Conservation (phyloP, 1,140 invertebrate species). For the Pseudomyrmex pallidus region DNA sequence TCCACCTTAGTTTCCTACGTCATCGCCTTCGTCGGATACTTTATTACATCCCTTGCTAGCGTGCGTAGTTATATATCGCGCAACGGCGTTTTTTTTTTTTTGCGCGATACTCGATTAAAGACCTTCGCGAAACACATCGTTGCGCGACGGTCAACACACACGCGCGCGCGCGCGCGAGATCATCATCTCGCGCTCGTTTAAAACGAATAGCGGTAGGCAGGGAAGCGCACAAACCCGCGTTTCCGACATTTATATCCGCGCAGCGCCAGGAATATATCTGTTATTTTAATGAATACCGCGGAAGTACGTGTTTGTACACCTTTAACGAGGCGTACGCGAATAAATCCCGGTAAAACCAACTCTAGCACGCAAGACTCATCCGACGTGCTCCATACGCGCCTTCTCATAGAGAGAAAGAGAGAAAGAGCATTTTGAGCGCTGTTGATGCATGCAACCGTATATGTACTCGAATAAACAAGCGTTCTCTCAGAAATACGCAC, state of each 20-base stretch:
- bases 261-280: slow-evolving; percentile 26
- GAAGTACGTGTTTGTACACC: slow-evolving; percentile 54
- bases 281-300: slow-evolving; percentile 50
- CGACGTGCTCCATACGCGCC: neutral
- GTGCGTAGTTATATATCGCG: slow-evolving; percentile 28
- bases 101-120: slow-evolving; percentile 53
- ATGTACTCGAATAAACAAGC: slow-evolving; percentile 5
- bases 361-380: slow-evolving; percentile 47
- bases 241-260: slow-evolving; percentile 37
- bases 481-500: neutral
- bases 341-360: slow-evolving; percentile 53
- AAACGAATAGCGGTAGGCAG: slow-evolving; percentile 22
- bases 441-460: neutral
- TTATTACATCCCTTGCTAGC: slow-evolving; percentile 38
- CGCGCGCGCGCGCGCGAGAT: neutral
- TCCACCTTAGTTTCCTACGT: slow-evolving; percentile 25
- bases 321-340: slow-evolving; percentile 54
- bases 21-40: slow-evolving; percentile 54
- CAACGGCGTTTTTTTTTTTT: neutral
- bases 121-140: slow-evolving; percentile 13
- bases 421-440: neutral
- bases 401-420: neutral
- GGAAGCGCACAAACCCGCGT: slow-evolving; percentile 9
- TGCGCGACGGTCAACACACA: neutral
- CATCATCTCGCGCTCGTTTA: slow-evolving; percentile 44